A percentile compares a stretch with the other conserved stretches of the same genome.
Evolutionary conservation across 2,888 invertebrate species (phyloP).

Genomic region (Hyles lineata): DNA sequence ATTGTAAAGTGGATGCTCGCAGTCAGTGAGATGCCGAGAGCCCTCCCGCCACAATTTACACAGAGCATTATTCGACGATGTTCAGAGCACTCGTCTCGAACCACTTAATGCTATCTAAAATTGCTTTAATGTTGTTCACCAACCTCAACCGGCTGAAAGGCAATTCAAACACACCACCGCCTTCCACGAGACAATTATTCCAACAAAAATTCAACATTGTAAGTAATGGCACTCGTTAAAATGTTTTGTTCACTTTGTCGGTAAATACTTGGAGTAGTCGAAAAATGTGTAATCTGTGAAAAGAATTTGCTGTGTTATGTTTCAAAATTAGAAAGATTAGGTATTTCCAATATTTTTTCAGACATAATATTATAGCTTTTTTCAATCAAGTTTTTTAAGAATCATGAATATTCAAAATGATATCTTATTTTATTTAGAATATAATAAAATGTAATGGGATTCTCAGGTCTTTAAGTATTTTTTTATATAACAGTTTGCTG

Average conservation of each 20-base stretch:
- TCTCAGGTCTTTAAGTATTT: too few species aligned
- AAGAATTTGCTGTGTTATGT: too few species aligned
- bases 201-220: constrained; percentile 36
- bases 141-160: constrained; percentile 45
- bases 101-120: constrained; percentile 62
- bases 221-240: constrained; percentile 27
- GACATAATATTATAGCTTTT: too few species aligned
- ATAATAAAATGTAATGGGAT: too few species aligned
- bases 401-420: too few species aligned
- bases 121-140: constrained; percentile 55
- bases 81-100: constrained; percentile 62
- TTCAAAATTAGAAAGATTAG: too few species aligned
- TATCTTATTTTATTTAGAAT: too few species aligned
- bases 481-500: too few species aligned
- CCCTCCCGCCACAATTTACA: constrained; percentile 60
- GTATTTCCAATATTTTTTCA: too few species aligned
- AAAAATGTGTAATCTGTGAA: neutral
- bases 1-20: constrained; percentile 44
- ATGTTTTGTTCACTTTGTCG: neutral
- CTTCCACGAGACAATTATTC: constrained; percentile 38
- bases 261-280: neutral
- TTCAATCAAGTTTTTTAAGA: too few species aligned
- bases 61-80: constrained; percentile 60
- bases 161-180: constrained; percentile 46
- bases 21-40: constrained; percentile 46